Conservation (phyloP, 2,113 vertebrate species). For the rabbit (Oryctolagus cuniculus) region mOryCun1.1 NC_091441.1:2938001-2938500, state of each 20-base stretch:
- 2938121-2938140: too few relatives aligned
- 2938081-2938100: accelerated
- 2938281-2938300: not conserved
- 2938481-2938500: slow-evolving; percentile 64
- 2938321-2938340: not conserved
- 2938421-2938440: not conserved
- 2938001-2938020: not conserved
- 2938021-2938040: not conserved
- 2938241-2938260: not conserved
- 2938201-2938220: not conserved
- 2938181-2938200: not conserved
- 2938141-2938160: not conserved
- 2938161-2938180: not conserved
- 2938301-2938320: accelerated
- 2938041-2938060: not conserved
- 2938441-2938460: not conserved
- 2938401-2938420: not conserved
- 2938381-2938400: not conserved
- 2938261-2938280: not conserved
- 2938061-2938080: accelerated
- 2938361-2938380: not conserved
- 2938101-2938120: not conserved
- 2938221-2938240: not conserved
- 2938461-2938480: not conserved
- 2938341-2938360: not conserved